Evolutionary conservation across 2,888 invertebrate genomes (phyloP).

Genomic region (Aelia acuminata): DNA sequence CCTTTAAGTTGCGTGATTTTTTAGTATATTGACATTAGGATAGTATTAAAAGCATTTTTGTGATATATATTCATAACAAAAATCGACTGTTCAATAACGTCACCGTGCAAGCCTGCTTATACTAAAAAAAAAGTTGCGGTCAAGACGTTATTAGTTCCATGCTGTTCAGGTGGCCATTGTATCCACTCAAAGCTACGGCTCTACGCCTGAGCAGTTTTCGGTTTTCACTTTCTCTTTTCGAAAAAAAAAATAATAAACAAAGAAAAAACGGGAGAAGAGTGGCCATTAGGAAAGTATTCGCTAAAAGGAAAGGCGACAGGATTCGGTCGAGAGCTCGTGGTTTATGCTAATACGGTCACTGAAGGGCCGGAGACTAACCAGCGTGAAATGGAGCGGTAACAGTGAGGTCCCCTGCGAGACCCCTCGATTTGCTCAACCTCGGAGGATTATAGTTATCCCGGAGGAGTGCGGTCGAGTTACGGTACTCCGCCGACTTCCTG

Average conservation of each 20-base stretch:
- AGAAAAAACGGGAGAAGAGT: background rate
- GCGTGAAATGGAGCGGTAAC: conserved; percentile 45
- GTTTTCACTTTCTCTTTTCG: background rate
- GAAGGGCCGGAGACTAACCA: conserved; percentile 7
- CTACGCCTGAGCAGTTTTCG: background rate
- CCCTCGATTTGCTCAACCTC: conserved; percentile 27
- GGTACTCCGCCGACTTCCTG: conserved; percentile 34
- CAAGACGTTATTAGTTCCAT: background rate
- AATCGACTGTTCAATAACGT: background rate
- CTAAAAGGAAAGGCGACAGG: conserved; percentile 37
- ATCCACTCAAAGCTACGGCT: background rate
- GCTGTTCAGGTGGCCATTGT: background rate
- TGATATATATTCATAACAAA: too few species aligned
- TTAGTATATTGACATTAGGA: too few species aligned
- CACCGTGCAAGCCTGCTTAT: background rate
- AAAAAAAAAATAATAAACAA: background rate
- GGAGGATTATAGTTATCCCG: conserved; percentile 47
- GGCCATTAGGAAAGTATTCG: conserved; percentile 32
- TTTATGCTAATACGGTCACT: conserved; percentile 42
- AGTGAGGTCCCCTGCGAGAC: background rate
- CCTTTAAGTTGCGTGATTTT: too few species aligned
- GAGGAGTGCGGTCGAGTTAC: conserved; percentile 44
- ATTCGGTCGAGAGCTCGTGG: conserved; percentile 26
- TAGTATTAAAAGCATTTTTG: too few species aligned
- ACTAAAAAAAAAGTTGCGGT: background rate